Evolutionary conservation across 92 coral and sea anemone genomes (phyloP).

Genomic region (Paragorgia papillata): DNA sequence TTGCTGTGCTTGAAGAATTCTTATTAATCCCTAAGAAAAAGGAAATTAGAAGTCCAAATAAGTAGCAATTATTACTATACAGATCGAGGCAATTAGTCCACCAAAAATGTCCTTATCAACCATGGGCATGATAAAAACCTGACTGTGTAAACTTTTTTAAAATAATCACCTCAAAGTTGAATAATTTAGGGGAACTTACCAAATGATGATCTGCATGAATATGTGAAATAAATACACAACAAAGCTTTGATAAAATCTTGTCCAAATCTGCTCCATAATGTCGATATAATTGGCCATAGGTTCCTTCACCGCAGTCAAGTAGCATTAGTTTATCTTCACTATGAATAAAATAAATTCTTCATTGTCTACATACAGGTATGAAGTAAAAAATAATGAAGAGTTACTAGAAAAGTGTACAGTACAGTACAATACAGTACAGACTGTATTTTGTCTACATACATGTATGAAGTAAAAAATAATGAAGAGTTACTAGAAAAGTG

Average conservation of each 20-base stretch:
- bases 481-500: neutral
- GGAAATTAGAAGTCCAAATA: too few relatives aligned
- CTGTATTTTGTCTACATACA: neutral
- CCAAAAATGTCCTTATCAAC: too few relatives aligned
- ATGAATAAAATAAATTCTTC: neutral
- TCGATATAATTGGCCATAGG: slow-evolving; percentile 90
- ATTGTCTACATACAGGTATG: neutral
- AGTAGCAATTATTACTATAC: too few relatives aligned
- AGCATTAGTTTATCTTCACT: slow-evolving; percentile 63
- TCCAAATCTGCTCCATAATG: slow-evolving; percentile 84
- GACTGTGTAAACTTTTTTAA: too few relatives aligned
- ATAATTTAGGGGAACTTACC: too few relatives aligned
- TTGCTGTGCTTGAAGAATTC: slow-evolving; percentile 47
- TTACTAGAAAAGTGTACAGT: neutral
- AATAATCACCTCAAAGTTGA: too few relatives aligned
- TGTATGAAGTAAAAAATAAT: neutral
- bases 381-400: too few relatives aligned
- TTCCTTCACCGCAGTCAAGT: slow-evolving; percentile 96
- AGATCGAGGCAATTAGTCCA: too few relatives aligned
- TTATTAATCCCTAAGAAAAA: slow-evolving; percentile 59
- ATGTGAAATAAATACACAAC: slow-evolving; percentile 88
- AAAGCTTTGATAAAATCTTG: slow-evolving; percentile 57
- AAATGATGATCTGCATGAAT: slow-evolving; percentile 98
- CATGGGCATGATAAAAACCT: too few relatives aligned
- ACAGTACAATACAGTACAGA: too few relatives aligned